Conservation (phyloP, 2,797 vertebrate species). For the Melanotaenia parkinsoni region DNA sequence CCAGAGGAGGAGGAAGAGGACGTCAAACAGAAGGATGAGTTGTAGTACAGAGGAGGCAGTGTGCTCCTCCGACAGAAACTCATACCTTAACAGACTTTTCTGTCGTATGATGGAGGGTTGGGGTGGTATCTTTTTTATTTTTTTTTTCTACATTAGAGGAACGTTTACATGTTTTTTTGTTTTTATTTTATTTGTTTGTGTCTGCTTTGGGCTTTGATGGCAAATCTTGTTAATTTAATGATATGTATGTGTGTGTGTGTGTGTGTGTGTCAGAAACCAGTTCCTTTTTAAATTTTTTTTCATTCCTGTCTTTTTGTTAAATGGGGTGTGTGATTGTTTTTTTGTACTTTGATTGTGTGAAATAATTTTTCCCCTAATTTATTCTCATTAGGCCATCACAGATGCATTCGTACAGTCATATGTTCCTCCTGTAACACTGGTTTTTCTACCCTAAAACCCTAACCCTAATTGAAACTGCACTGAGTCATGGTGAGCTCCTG, state of each 20-base stretch:
- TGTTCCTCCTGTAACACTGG: background rate
- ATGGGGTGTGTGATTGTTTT: slow-evolving; percentile 14
- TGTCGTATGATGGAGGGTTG: slow-evolving; percentile 17
- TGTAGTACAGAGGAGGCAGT: slow-evolving; percentile 52
- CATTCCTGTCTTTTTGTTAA: background rate
- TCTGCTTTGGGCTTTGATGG: slow-evolving; percentile 6
- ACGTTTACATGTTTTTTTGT: slow-evolving; percentile 5
- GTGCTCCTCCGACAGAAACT: slow-evolving; percentile 14
- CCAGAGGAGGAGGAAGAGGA: slow-evolving; percentile 69
- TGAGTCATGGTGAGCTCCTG: background rate
- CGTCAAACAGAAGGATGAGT: slow-evolving; percentile 46
- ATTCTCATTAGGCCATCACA: slow-evolving; percentile 44
- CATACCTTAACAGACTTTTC: slow-evolving; percentile 39
- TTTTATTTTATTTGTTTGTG: slow-evolving; percentile 10
- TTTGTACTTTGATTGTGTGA: slow-evolving; percentile 48
- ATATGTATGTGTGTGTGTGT: slow-evolving; percentile 3
- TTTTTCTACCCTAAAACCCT: background rate
- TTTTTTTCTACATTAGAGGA: slow-evolving; percentile 11
- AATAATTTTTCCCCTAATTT: slow-evolving; percentile 53
- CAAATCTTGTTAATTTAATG: slow-evolving; percentile 49
- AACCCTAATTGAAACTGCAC: too few species aligned
- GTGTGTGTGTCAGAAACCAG: slow-evolving; percentile 6
- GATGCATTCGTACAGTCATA: background rate
- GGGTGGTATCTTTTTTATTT: background rate
- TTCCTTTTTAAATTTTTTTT: slow-evolving; percentile 4